Evolutionary conservation across 2,113 vertebrate species (phyloP), one percentile per base, ranked within the genome.

Genomic region (Planiliza haematocheilus): DNA sequence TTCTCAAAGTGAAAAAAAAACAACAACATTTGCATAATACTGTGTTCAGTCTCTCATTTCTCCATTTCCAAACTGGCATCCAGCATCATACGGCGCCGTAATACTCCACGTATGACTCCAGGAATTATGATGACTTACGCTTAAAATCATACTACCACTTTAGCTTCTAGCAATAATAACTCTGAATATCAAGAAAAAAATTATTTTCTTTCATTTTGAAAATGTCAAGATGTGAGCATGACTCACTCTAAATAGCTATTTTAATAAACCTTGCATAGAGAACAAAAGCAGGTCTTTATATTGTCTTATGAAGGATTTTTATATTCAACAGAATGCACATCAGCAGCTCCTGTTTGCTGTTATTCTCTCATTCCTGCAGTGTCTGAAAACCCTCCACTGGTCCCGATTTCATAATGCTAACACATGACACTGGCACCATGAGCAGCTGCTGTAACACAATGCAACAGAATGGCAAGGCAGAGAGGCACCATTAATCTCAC

Each of bases 361-460:
- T 79, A 50, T 70, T 73, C 72, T 81, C 58, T 67, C 70, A 63
- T 84, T 87, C 84, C 77, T 79, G 74, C 83, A 73, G 87, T 76
- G 73, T 64, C 78, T 70, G 84, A 88, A 90, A 91, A 90, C 74
- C 70, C 64, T 81, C 57, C 41, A 67, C 79, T 76, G 69, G 69
- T 83, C 72, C 80, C 14, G 65, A 88, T 90, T 90, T 88, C 86
- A 90, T 86, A 88, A 89, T 77, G 74, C 73, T 56, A 89, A 88
- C 83, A 88, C 83, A 89, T 87, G 87, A 91, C 82, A 85, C 69
- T 48, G 57, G 78, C 76, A 69, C 63, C 61, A 73, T 21, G 49
- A 81, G 88, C 86, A 83, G 86, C 88, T 88, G 89, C 82, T 90
- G 87, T 84, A 91, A 91, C 87, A 90, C 90, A 91, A 90, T 85